A percentile compares a stretch with the other conserved stretches of the same genome.
Conservation (phyloP, 2,888 invertebrate species). For the Agapostemon virescens region DNA sequence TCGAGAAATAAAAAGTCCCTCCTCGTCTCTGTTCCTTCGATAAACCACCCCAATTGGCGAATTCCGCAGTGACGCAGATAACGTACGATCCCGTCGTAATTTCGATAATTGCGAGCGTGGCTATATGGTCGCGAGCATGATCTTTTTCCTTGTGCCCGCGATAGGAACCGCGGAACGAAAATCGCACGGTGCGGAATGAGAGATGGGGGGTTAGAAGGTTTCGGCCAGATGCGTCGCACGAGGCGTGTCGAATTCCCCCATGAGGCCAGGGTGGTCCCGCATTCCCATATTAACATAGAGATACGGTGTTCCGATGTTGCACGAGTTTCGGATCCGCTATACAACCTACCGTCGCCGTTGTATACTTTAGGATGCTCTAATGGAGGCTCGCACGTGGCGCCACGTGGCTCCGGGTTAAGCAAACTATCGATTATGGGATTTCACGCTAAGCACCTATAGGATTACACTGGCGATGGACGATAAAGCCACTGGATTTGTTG, state of each 20-base stretch:
- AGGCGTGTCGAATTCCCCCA: slow-evolving; percentile 76
- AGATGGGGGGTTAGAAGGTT: slow-evolving; percentile 29
- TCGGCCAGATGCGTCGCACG: slow-evolving; percentile 69
- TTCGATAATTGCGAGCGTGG: slow-evolving; percentile 49
- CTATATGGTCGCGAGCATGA: slow-evolving; percentile 20
- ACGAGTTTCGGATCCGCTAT: slow-evolving; percentile 30
- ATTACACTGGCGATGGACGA: slow-evolving; percentile 77
- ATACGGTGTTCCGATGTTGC: slow-evolving; percentile 73
- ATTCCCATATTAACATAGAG: slow-evolving; percentile 79
- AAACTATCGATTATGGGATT: slow-evolving; percentile 81
- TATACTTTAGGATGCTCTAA: slow-evolving; percentile 72
- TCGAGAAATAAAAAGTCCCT: neutral
- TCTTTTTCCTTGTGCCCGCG: slow-evolving; percentile 36
- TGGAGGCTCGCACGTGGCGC: slow-evolving; percentile 79
- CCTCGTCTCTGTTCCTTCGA: slow-evolving; percentile 8
- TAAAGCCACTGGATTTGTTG: slow-evolving; percentile 79
- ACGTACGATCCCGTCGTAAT: slow-evolving; percentile 52
- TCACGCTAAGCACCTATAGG: slow-evolving; percentile 80
- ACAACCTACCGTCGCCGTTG: slow-evolving; percentile 31
- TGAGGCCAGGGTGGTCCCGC: slow-evolving; percentile 61
- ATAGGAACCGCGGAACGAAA: slow-evolving; percentile 34
- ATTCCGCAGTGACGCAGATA: slow-evolving; percentile 35
- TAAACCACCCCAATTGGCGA: slow-evolving; percentile 37
- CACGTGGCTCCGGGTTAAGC: slow-evolving; percentile 80
- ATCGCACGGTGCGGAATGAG: slow-evolving; percentile 22